phyloP scores from a whole-genome alignment of 2,113 vertebrate species.

The Anser brachyrhynchus region DNA sequence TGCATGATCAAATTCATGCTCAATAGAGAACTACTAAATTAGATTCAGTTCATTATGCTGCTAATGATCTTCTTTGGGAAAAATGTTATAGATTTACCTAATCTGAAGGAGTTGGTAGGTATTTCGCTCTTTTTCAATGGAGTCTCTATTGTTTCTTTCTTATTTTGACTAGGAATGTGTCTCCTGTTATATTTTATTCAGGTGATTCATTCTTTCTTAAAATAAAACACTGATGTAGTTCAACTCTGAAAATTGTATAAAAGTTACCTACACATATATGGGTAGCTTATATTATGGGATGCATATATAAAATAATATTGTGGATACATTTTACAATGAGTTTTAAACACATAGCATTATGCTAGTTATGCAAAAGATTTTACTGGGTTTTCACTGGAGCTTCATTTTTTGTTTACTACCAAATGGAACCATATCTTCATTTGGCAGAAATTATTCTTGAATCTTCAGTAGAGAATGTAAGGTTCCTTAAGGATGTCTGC shows the following conservation, averaged over 20 bases:
- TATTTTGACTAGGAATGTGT: neutral
- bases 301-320: neutral
- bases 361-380: neutral
- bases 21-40: neutral
- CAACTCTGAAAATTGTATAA: neutral
- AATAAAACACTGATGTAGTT: neutral
- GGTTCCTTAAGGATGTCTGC: neutral
- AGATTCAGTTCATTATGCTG: neutral
- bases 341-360: neutral
- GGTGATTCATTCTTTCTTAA: neutral
- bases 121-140: neutral
- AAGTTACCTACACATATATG: accelerated
- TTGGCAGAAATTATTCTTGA: neutral
- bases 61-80: neutral
- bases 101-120: neutral
- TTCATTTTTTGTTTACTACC: neutral
- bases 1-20: neutral
- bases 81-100: neutral
- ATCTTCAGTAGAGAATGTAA: neutral
- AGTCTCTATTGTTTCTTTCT: neutral
- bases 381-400: neutral
- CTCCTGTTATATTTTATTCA: neutral
- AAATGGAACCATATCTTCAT: neutral
- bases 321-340: neutral
- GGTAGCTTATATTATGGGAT: neutral